These are phyloP conservation scores for Eulemur rubriventer DNA, from an alignment of 2,797 vertebrate genomes.

Conservation along the genomic window DNA sequence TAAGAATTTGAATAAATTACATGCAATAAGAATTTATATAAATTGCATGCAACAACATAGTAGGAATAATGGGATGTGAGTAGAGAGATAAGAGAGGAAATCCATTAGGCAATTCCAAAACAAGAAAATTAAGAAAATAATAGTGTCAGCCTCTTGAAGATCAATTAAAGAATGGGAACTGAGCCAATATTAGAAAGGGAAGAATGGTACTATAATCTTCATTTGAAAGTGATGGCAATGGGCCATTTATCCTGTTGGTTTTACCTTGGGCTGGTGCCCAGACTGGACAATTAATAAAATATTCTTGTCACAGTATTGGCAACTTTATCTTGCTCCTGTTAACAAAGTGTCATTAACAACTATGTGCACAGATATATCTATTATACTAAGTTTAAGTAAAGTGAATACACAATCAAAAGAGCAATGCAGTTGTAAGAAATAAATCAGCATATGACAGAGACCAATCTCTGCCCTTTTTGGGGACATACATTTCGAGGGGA, in stretches of 20 bases:
- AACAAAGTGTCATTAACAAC: constrained; percentile 73
- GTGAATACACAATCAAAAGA: constrained; percentile 50
- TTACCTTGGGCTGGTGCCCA: constrained; percentile 83
- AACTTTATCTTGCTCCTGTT: constrained; percentile 79
- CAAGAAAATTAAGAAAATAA: constrained; percentile 77
- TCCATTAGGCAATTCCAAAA: constrained; percentile 57
- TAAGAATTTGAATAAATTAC: constrained; percentile 25
- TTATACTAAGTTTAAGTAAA: constrained; percentile 61
- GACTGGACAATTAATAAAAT: constrained; percentile 84
- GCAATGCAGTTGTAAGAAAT: constrained; percentile 32
- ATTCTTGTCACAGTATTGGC: constrained; percentile 76
- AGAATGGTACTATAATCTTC: constrained; percentile 80
- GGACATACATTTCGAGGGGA: not conserved
- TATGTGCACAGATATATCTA: constrained; percentile 64
- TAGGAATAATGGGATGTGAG: not conserved
- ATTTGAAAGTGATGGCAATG: constrained; percentile 80
- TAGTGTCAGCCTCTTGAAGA: constrained; percentile 67
- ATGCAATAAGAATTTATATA: constrained; percentile 33
- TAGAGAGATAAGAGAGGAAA: constrained; percentile 54
- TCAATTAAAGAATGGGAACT: constrained; percentile 81
- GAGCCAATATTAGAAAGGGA: constrained; percentile 75
- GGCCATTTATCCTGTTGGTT: constrained; percentile 81
- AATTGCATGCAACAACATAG: constrained; percentile 53
- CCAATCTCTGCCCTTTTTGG: not conserved
- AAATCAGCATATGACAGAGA: not conserved